phyloP scores from a whole-genome alignment of 2,797 vertebrate genomes.

The Liparis tanakae region DNA sequence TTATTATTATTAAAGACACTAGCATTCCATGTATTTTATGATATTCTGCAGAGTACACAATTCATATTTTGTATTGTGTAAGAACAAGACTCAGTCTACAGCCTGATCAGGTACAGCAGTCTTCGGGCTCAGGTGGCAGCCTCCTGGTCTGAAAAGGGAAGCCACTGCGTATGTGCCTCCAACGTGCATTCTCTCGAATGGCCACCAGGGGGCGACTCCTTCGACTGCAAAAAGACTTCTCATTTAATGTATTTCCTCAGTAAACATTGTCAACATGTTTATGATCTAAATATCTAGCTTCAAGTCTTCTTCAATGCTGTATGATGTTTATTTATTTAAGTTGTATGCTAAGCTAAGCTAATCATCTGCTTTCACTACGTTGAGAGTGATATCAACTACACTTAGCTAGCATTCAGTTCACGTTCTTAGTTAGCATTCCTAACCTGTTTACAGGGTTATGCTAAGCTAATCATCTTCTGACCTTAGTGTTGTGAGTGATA shows the following conservation, averaged over 20 bases:
- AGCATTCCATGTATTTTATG: background rate
- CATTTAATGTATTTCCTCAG: no score
- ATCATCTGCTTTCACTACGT: background rate
- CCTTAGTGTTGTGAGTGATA: background rate
- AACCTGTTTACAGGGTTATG: background rate
- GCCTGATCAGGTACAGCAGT: background rate
- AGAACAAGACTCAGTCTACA: background rate
- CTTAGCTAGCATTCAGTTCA: no score
- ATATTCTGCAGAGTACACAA: background rate
- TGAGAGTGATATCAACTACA: background rate
- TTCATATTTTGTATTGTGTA: background rate
- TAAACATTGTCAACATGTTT: background rate
- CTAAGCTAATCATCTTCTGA: background rate
- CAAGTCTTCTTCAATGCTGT: background rate
- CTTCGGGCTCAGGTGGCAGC: background rate
- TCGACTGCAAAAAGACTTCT: background rate
- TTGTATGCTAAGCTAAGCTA: background rate
- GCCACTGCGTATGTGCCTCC: background rate
- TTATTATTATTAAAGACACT: background rate
- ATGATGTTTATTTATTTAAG: no score
- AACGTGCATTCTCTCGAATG: background rate
- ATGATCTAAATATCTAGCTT: background rate
- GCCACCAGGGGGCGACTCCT: background rate
- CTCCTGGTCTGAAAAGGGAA: background rate
- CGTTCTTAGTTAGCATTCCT: no score